Evolutionary conservation across 2,888 invertebrate genomes (phyloP).

Genomic region (Stomorhina lunata): DNA sequence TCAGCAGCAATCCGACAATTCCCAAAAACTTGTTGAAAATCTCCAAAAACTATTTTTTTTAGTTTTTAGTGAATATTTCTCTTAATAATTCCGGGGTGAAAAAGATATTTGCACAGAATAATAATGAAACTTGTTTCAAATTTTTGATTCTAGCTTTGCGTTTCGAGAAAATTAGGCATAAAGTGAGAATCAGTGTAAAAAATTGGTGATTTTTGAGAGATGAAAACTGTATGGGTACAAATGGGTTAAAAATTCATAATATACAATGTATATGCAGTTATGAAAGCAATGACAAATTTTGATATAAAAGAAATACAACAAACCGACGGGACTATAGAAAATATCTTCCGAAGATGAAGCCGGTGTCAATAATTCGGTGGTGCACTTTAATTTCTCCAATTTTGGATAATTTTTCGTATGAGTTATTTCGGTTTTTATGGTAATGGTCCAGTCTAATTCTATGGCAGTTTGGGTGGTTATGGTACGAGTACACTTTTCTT

Average conservation of each 20-base stretch:
- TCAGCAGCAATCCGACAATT: too few relatives aligned
- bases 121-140: too few relatives aligned
- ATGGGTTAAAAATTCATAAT: background rate
- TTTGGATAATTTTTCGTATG: slow-evolving; percentile 24
- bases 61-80: too few relatives aligned
- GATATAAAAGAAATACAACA: slow-evolving; percentile 66
- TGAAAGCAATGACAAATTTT: background rate
- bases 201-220: too few relatives aligned
- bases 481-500: slow-evolving; percentile 44
- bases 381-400: slow-evolving; percentile 47
- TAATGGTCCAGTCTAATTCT: slow-evolving; percentile 60
- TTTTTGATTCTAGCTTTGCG: too few relatives aligned
- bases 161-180: too few relatives aligned
- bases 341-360: slow-evolving; percentile 77
- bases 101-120: too few relatives aligned
- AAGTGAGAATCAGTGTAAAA: too few relatives aligned
- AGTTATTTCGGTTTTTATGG: slow-evolving; percentile 58
- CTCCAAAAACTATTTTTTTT: too few relatives aligned
- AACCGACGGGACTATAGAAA: slow-evolving; percentile 79
- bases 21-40: too few relatives aligned
- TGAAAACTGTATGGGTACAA: background rate
- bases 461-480: slow-evolving; percentile 58
- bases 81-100: too few relatives aligned
- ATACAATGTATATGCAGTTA: background rate
- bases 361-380: slow-evolving; percentile 44